phyloP scores from a whole-genome alignment of 2,113 vertebrate genomes.

The Zapornia atra region DNA sequence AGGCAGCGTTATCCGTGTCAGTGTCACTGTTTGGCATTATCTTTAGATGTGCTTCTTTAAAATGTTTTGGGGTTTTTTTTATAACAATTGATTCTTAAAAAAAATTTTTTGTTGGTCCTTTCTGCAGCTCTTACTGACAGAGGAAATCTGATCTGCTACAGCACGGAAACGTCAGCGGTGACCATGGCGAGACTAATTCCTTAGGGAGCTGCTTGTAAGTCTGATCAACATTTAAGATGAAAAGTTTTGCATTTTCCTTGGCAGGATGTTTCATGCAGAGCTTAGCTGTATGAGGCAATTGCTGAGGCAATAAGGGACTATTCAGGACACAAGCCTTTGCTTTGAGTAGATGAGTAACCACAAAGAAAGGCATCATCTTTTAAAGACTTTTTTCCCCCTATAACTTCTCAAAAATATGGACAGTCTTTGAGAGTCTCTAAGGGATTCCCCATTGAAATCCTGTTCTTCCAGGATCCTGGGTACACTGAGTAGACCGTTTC shows the following conservation, averaged over 20 bases:
- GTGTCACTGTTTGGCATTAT: neutral
- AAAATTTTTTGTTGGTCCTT: neutral
- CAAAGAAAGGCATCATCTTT: neutral
- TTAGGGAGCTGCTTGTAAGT: slow-evolving; percentile 58
- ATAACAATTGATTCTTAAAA: neutral
- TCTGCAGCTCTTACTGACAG: slow-evolving; percentile 18
- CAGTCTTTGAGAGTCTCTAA: neutral
- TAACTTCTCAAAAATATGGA: neutral
- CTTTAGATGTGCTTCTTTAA: neutral
- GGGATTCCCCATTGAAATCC: neutral
- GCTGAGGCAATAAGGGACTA: slow-evolving; percentile 24
- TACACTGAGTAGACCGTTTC: neutral
- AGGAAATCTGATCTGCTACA: slow-evolving; percentile 42
- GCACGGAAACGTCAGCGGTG: neutral
- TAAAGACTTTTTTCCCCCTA: neutral
- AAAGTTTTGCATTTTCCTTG: slow-evolving; percentile 38
- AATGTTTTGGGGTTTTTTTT: neutral
- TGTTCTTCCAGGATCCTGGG: neutral
- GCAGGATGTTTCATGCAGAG: slow-evolving; percentile 36
- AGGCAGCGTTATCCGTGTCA: neutral
- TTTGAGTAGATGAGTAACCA: neutral
- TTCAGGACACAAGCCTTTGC: neutral
- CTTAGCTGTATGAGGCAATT: neutral
- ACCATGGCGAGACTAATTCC: slow-evolving; percentile 30
- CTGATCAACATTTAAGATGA: slow-evolving; percentile 41